Base-by-base conservation (phyloP, 2,888 invertebrate species). In the Galerucella pusilla region DNA sequence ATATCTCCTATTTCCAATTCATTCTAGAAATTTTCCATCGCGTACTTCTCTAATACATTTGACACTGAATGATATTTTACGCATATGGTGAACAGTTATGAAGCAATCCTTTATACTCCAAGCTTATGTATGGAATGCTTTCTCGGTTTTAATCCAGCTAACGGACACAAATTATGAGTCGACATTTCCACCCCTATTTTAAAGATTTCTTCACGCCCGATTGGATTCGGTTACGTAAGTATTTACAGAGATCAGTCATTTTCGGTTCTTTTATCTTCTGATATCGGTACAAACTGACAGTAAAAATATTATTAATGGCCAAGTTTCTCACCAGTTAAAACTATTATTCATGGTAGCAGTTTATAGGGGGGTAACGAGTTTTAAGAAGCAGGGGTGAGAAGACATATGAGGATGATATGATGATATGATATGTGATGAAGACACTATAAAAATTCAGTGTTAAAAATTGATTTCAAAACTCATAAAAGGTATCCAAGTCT, bases 281-380 rank as follows among this genome's bases (percentile, higher is more conserved):
- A 57, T 57, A 57, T 57, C 57, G 20, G 57, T 16, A 57, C 10
- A 57, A 57, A 57, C 57, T 57, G 57, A 16, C 20, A 57, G 16
- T 57, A 57, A 57, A 57, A 57, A 57, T 57, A 57, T 57, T 57
- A 57, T 57, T 57, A 57, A 57, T 57, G 57, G 20, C 57, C n/a
- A 16, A 57, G 57, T 57, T 57, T 57, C 16, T 57, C 20, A 57
- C 57, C 16, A 20, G 10, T 57, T 57, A 10, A 57, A 57, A 57
- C 57, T 57, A 57, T 57, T 57, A 57, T 57, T 57, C 57, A 57
- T 57, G 57, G 20, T 57, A 57, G 57, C 16, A 20, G 57, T 20
- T 20, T 57, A 6, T 57, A 57, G 16, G 2, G 20, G 16, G 57
- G 57, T 57, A 52, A 57, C 57, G 16, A 57, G 20, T 57, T 57